Evolutionary conservation across 2,797 vertebrate genomes (phyloP).

Genomic region (Cirrhinus molitorella): DNA sequence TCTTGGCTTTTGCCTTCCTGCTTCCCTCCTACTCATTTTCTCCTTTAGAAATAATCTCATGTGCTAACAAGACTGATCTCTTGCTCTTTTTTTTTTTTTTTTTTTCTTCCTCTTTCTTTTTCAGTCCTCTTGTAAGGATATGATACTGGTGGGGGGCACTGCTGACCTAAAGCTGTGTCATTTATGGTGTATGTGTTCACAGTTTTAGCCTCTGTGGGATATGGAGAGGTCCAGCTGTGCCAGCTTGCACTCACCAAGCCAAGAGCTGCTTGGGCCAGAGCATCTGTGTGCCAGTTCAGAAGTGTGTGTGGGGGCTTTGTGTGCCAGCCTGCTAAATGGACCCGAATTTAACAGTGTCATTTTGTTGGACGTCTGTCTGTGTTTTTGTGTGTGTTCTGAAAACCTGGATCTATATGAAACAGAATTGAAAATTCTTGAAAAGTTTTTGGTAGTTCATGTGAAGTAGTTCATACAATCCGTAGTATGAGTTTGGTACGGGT

Average conservation of each 20-base stretch:
- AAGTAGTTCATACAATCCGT: neutral
- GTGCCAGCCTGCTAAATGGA: constrained; percentile 57
- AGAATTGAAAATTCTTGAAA: neutral
- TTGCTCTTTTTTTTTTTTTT: too few species aligned
- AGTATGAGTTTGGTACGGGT: neutral
- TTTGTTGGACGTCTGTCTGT: constrained; percentile 50
- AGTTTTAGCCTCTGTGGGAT: constrained; percentile 52
- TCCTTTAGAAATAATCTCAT: constrained; percentile 23
- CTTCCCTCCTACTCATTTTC: constrained; percentile 3
- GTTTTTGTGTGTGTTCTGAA: constrained; percentile 28
- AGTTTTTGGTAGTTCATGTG: neutral
- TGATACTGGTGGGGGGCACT: neutral
- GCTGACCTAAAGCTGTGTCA: constrained; percentile 33
- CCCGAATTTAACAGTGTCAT: constrained; percentile 50
- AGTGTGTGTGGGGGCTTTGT: constrained; percentile 21
- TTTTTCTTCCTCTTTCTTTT: too few species aligned
- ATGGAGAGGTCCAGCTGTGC: constrained; percentile 60
- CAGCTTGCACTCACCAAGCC: constrained; percentile 55
- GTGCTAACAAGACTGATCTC: constrained; percentile 51
- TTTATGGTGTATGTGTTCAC: constrained; percentile 30
- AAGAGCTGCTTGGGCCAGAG: constrained; percentile 58
- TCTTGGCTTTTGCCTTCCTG: neutral
- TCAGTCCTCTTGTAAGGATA: neutral
- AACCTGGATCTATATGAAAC: neutral
- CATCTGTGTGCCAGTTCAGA: constrained; percentile 56